Evolutionary conservation across 2,888 invertebrate genomes (phyloP).

Genomic region (Trissonchulus latispiculum): DNA sequence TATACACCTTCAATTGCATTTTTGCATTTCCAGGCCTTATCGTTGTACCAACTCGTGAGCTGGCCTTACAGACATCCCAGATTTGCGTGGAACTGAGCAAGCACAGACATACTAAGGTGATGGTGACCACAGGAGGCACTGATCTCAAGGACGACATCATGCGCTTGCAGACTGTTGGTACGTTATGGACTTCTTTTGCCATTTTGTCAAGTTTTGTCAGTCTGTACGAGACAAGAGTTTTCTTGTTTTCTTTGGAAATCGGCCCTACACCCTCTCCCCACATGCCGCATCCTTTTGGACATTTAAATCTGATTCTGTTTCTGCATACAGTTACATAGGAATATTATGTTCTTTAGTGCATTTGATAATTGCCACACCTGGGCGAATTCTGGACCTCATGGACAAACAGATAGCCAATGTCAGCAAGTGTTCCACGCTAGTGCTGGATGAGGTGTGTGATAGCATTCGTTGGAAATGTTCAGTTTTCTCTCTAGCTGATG

Average conservation of each 20-base stretch:
- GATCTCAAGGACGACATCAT: conserved; percentile 87
- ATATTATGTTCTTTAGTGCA: conserved; percentile 51
- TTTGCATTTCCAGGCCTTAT: conserved; percentile 60
- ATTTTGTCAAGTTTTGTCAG: no score
- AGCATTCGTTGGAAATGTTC: neutral
- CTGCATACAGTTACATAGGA: no score
- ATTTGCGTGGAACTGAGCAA: conserved; percentile 98
- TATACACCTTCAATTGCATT: no score
- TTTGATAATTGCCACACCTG: conserved; percentile 96
- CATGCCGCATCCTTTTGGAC: no score
- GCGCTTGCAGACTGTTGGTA: conserved; percentile 84
- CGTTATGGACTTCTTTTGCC: no score
- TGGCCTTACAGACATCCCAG: conserved; percentile 97
- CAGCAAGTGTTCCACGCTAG: conserved; percentile 88
- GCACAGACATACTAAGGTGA: conserved; percentile 89
- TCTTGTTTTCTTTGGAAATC: no score
- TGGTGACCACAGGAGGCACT: conserved; percentile 99
- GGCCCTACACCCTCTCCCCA: no score
- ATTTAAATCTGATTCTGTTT: no score
- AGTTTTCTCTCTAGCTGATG: no score
- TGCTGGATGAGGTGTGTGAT: conserved; percentile 76
- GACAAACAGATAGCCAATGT: conserved; percentile 90
- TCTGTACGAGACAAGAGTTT: no score
- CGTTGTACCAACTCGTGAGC: conserved; percentile 94
- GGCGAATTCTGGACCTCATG: conserved; percentile 97